Percentiles rank a stretch among this genome's conserved stretches.
phyloP scores from a whole-genome alignment of 2,888 invertebrate genomes.

The Rotaria socialis region DNA sequence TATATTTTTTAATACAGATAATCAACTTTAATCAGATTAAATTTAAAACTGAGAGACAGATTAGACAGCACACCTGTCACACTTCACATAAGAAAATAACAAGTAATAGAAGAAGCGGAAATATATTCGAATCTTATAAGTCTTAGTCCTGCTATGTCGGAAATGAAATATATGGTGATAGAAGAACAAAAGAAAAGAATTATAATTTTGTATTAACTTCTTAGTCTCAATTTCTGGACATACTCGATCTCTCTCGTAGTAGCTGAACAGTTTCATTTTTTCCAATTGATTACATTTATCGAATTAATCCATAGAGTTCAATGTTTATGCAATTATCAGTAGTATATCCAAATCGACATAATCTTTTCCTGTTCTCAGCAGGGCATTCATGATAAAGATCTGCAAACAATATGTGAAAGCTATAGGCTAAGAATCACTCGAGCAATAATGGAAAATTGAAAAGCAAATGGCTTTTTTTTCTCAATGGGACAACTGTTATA shows the following conservation, averaged over 20 bases:
- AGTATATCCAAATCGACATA: not conserved
- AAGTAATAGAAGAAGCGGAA: not conserved
- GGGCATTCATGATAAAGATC: not conserved
- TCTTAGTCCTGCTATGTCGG: not conserved
- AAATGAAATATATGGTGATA: not conserved
- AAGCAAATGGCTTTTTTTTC: not conserved
- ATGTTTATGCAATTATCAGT: not conserved
- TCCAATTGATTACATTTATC: not conserved
- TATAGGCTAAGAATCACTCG: not conserved
- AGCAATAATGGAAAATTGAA: not conserved
- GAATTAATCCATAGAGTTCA: not conserved
- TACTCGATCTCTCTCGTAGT: too few species aligned
- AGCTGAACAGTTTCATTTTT: not conserved
- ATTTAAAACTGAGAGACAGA: not conserved
- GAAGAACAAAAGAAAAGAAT: too few species aligned
- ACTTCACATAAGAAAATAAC: not conserved
- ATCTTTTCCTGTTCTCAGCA: conserved; percentile 16
- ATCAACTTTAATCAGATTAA: not conserved
- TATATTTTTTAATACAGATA: not conserved
- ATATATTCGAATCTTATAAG: not conserved
- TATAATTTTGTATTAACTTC: too few species aligned
- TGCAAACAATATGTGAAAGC: not conserved
- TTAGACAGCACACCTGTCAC: not conserved
- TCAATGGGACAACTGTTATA: not conserved
- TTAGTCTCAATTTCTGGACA: too few species aligned